These are phyloP conservation scores for Synergus umbraculus DNA, from an alignment of 2,888 invertebrate genomes.

Conservation along the genomic window DNA sequence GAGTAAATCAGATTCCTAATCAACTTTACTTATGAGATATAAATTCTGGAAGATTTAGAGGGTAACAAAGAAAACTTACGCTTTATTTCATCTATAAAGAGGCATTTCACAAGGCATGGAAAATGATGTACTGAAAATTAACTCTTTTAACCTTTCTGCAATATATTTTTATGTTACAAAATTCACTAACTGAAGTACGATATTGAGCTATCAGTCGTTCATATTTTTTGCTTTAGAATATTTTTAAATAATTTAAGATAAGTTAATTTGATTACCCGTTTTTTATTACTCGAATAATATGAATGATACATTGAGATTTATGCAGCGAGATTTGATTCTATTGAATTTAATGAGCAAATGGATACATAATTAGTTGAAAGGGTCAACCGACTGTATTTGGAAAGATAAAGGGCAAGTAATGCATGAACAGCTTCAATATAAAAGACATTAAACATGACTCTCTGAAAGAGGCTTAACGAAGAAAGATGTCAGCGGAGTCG, in stretches of 20 bases:
- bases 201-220: too few relatives aligned
- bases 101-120: not conserved
- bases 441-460: not conserved
- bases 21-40: not conserved
- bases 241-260: not conserved
- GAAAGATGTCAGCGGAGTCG: conserved; percentile 3
- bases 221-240: not conserved
- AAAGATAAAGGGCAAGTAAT: conserved; percentile 7
- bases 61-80: not conserved
- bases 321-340: not conserved
- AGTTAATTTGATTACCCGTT: not conserved
- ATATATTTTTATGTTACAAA: not conserved
- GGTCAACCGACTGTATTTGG: not conserved
- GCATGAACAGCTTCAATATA: not conserved
- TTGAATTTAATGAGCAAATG: not conserved
- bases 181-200: not conserved
- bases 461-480: not conserved
- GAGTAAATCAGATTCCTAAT: not conserved
- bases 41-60: not conserved
- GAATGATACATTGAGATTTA: not conserved
- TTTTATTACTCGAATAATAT: not conserved
- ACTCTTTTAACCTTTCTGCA: not conserved
- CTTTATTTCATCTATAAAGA: not conserved
- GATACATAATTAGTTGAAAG: not conserved
- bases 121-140: not conserved